phyloP scores from a whole-genome alignment of 2,797 vertebrate species.

The Lindbergichthys nudifrons region DNA sequence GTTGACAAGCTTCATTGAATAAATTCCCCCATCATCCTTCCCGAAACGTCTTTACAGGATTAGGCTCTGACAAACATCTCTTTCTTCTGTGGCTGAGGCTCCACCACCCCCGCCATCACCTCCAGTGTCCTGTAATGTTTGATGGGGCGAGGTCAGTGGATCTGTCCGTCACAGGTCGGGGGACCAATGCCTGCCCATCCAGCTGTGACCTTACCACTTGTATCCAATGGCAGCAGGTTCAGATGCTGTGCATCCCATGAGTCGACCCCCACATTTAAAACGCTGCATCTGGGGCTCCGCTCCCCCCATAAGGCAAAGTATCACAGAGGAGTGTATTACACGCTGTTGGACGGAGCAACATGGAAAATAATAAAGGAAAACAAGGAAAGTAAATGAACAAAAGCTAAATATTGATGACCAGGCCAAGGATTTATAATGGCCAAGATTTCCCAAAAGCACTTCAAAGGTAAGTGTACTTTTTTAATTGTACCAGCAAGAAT shows the following conservation, averaged over 20 bases:
- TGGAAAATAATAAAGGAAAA: slow-evolving; percentile 5
- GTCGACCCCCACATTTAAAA: slow-evolving; percentile 74
- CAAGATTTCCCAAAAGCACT: slow-evolving; percentile 31
- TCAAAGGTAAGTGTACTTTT: slow-evolving; percentile 56
- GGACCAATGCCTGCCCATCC: slow-evolving; percentile 74
- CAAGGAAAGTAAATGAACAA: slow-evolving; percentile 1
- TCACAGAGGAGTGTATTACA: slow-evolving; percentile 32
- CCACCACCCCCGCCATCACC: slow-evolving; percentile 38
- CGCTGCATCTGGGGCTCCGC: slow-evolving; percentile 20
- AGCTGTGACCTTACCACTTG: slow-evolving; percentile 72
- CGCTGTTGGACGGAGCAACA: slow-evolving; percentile 14
- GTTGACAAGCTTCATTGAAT: slow-evolving; percentile 84
- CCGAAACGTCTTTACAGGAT: slow-evolving; percentile 84
- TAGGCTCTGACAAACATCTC: slow-evolving; percentile 80
- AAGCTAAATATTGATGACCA: not conserved
- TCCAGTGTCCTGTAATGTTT: slow-evolving; percentile 39
- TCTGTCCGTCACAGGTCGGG: slow-evolving; percentile 53
- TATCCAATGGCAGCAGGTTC: slow-evolving; percentile 71
- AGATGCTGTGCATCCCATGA: slow-evolving; percentile 63
- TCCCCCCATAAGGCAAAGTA: slow-evolving; percentile 34
- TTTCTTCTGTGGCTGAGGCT: slow-evolving; percentile 62
- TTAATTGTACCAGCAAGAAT: not conserved
- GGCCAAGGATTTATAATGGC: not conserved
- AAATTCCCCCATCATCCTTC: slow-evolving; percentile 78
- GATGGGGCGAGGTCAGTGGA: slow-evolving; percentile 45